A percentile compares a stretch with the other conserved stretches of the same genome.
Conservation (phyloP, 53 echinoderm and acorn worm species). For the Stichopus horrens region DNA sequence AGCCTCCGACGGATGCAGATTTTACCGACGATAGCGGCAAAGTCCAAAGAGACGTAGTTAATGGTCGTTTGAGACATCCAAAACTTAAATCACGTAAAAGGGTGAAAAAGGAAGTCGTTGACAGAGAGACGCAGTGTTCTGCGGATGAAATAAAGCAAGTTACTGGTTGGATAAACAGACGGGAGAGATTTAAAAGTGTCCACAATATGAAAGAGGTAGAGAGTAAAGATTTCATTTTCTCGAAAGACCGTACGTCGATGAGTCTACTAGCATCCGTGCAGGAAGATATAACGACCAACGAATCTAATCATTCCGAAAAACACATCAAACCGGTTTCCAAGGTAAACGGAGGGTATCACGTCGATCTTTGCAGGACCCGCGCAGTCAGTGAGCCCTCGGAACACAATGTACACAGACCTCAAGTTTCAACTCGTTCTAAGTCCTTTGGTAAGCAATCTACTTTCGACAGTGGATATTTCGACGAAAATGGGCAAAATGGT, state of each 20-base stretch:
- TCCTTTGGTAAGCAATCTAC: constrained; percentile 69
- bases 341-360: neutral
- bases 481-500: constrained; percentile 69
- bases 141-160: constrained; percentile 84
- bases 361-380: neutral
- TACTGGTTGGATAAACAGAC: constrained; percentile 85
- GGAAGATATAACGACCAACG: constrained; percentile 11
- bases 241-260: constrained; percentile 16
- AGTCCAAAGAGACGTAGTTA: neutral
- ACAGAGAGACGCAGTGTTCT: constrained; percentile 76
- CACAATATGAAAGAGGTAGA: constrained; percentile 51
- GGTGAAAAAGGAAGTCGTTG: constrained; percentile 47
- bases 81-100: constrained; percentile 37
- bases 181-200: constrained; percentile 45
- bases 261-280: neutral
- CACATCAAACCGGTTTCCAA: neutral
- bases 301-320: neutral
- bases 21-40: neutral
- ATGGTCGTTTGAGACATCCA: constrained; percentile 13
- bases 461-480: constrained; percentile 94
- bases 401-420: neutral
- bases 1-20: neutral
- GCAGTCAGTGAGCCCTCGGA: constrained; percentile 34
- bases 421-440: constrained; percentile 25
- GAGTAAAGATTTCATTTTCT: constrained; percentile 19